Evolutionary conservation across 1,140 invertebrate species (phyloP).

Genomic region (Asobara japonica): DNA sequence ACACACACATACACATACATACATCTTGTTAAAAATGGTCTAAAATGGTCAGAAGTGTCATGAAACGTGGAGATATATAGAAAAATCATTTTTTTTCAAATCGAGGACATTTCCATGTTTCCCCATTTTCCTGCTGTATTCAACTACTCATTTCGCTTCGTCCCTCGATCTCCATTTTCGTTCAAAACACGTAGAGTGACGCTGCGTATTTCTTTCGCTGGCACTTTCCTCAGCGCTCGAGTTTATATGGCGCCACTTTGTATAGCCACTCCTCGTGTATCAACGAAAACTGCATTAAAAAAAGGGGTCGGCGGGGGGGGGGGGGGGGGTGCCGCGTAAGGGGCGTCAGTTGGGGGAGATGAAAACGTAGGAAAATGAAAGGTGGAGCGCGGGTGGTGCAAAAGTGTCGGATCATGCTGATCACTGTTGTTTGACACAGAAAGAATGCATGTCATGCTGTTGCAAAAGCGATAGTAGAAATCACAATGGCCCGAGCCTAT

Average conservation of each 20-base stretch:
- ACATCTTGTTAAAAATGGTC: too few species aligned
- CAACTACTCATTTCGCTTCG: neutral
- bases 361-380: neutral
- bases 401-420: conserved; percentile 50
- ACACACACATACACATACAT: too few species aligned
- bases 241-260: conserved; percentile 16
- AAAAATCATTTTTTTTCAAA: too few species aligned
- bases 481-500: conserved; percentile 3
- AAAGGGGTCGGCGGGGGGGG: too few species aligned
- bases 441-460: conserved; percentile 17
- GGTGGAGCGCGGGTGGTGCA: conserved; percentile 25
- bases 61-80: too few species aligned
- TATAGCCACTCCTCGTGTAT: conserved; percentile 5
- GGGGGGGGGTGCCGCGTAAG: too few species aligned
- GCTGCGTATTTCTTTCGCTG: conserved; percentile 13
- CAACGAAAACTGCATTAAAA: conserved; percentile 53
- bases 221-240: neutral
- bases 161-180: neutral
- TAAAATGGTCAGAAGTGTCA: too few species aligned
- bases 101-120: neutral
- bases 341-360: too few species aligned
- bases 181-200: conserved; percentile 17
- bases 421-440: conserved; percentile 26
- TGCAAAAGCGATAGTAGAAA: conserved; percentile 16
- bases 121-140: neutral